Conservation (phyloP, 2,888 invertebrate species). For the Neria commutata region DNA sequence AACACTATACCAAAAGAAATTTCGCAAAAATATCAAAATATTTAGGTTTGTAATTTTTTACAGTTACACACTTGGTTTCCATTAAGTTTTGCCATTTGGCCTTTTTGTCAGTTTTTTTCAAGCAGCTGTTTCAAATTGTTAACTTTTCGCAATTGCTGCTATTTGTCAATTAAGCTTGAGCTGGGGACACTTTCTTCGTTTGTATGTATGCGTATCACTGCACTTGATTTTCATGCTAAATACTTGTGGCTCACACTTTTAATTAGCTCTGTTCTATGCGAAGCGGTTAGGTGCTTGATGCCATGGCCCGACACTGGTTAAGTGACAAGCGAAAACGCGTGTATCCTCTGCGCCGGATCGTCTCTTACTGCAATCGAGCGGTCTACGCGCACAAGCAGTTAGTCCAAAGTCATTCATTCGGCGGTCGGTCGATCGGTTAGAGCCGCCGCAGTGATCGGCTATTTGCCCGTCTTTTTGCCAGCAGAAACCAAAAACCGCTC, state of each 20-base stretch:
- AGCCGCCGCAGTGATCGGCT: constrained; percentile 10
- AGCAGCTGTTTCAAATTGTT: no score
- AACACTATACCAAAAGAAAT: no score
- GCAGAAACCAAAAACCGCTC: constrained; percentile 23
- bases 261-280: not conserved
- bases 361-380: constrained; percentile 63
- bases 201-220: constrained; percentile 18
- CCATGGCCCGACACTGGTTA: no score
- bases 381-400: constrained; percentile 56
- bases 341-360: constrained; percentile 61
- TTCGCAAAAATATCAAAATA: no score
- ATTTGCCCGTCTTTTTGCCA: not conserved
- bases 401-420: constrained; percentile 51
- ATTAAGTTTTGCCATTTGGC: not conserved
- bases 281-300: not conserved
- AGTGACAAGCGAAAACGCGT: constrained; percentile 57
- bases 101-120: not conserved
- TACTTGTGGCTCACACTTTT: no score
- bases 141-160: no score
- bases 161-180: not conserved
- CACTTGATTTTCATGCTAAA: no score
- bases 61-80: not conserved
- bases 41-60: not conserved
- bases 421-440: constrained; percentile 15
- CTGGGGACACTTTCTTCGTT: not conserved